A percentile compares a stretch with the other conserved stretches of the same genome.
These are phyloP conservation scores for Myrmecobius fasciatus DNA, from an alignment of 2,113 vertebrate species.

Conservation along the genomic window DNA sequence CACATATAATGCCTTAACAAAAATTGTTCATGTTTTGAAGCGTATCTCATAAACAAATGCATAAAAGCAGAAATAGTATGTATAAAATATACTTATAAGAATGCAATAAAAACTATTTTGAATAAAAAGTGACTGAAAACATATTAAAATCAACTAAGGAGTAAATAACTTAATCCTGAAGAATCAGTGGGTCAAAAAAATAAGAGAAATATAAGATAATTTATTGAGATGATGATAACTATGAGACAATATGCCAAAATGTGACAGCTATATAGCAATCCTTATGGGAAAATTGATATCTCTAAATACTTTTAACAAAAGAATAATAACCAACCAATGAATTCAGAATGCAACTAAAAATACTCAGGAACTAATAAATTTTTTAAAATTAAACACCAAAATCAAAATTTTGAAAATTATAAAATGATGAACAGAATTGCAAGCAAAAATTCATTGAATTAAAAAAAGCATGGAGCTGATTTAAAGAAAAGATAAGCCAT, in stretches of 20 bases:
- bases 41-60: not conserved
- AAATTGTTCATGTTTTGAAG: not conserved
- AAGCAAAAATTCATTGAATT: not conserved
- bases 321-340: not conserved
- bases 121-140: not conserved
- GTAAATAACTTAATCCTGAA: not conserved
- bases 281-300: not conserved
- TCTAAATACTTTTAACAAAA: not conserved
- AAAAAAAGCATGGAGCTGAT: not conserved
- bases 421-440: not conserved
- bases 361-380: not conserved
- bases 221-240: not conserved
- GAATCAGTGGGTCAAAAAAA: not conserved
- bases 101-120: not conserved
- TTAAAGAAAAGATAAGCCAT: not conserved
- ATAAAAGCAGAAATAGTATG: not conserved
- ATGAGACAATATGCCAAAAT: not conserved
- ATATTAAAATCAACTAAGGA: not conserved
- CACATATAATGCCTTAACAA: not conserved
- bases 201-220: not conserved
- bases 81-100: not conserved
- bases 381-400: not conserved
- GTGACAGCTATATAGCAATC: not conserved
- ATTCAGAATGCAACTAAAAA: not conserved
- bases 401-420: not conserved